Conservation (phyloP, 1,140 invertebrate genomes). For the Rhagoletis pomonella region DNA sequence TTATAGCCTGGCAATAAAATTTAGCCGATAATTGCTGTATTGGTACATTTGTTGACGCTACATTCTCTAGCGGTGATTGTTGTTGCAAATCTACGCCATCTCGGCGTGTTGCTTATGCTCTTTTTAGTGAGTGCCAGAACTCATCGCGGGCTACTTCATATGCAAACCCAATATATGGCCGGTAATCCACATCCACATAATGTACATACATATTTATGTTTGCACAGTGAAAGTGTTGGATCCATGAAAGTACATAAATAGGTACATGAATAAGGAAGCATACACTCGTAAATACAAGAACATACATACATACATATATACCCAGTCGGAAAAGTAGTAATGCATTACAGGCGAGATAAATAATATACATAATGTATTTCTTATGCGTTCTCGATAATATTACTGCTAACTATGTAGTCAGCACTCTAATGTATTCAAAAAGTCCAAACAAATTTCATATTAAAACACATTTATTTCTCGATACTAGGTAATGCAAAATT, state of each 20-base stretch:
- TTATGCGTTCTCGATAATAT: too few species aligned
- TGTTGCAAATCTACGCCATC: not conserved
- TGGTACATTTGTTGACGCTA: not conserved
- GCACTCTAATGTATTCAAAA: too few species aligned
- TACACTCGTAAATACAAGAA: not conserved
- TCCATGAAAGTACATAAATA: not conserved
- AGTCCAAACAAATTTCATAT: too few species aligned
- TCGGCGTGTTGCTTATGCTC: not conserved
- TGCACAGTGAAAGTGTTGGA: not conserved
- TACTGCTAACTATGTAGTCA: too few species aligned
- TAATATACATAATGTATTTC: too few species aligned
- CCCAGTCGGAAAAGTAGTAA: too few species aligned
- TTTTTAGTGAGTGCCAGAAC: not conserved
- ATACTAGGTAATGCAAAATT: too few species aligned
- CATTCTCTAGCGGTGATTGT: not conserved
- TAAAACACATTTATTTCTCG: too few species aligned
- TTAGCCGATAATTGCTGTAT: constrained; percentile 53
- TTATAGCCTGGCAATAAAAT: constrained; percentile 43
- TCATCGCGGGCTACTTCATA: not conserved
- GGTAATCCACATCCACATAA: not conserved
- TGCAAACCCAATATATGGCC: not conserved
- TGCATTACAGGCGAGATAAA: too few species aligned
- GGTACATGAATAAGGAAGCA: not conserved
- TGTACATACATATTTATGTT: not conserved
- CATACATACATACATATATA: too few species aligned